These are phyloP conservation scores for Leptinotarsa defecta DNA, from an alignment of 1,140 invertebrate species.

Conservation along the genomic window DNA sequence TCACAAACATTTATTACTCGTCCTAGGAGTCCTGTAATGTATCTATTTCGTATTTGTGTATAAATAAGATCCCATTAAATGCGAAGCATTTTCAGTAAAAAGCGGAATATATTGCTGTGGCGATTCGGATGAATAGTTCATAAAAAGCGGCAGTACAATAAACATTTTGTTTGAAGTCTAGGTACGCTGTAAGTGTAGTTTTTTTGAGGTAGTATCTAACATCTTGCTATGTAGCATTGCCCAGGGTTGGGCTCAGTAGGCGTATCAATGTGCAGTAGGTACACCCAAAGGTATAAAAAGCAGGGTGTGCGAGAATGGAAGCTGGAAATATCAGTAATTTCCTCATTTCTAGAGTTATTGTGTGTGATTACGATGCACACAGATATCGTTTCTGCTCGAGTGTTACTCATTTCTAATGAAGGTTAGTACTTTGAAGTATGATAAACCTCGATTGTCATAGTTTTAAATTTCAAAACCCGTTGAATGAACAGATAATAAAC, in stretches of 20 bases:
- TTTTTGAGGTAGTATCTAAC: constrained; percentile 11
- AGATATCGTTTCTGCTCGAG: too few relatives aligned
- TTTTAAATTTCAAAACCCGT: too few relatives aligned
- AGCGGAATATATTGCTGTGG: background rate
- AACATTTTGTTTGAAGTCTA: constrained; percentile 12
- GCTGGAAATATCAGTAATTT: background rate
- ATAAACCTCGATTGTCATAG: too few relatives aligned
- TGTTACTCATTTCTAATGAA: too few relatives aligned
- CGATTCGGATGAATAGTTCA: constrained; percentile 5
- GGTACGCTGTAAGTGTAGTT: background rate
- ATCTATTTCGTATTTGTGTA: background rate
- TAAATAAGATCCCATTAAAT: constrained; percentile 14
- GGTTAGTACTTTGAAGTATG: too few relatives aligned
- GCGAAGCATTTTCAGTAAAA: constrained; percentile 19
- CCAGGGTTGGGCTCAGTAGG: constrained; percentile 1
- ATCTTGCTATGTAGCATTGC: constrained; percentile 14
- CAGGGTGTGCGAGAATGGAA: background rate
- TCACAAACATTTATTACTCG: background rate
- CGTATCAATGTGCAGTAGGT: background rate
- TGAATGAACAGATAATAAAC: too few relatives aligned
- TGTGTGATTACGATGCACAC: too few relatives aligned
- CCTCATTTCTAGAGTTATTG: too few relatives aligned
- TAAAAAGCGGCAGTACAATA: constrained; percentile 16
- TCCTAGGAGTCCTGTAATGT: background rate
- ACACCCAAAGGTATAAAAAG: background rate